Conservation (phyloP, 2,113 vertebrate genomes). For the Tachycineta bicolor region DNA sequence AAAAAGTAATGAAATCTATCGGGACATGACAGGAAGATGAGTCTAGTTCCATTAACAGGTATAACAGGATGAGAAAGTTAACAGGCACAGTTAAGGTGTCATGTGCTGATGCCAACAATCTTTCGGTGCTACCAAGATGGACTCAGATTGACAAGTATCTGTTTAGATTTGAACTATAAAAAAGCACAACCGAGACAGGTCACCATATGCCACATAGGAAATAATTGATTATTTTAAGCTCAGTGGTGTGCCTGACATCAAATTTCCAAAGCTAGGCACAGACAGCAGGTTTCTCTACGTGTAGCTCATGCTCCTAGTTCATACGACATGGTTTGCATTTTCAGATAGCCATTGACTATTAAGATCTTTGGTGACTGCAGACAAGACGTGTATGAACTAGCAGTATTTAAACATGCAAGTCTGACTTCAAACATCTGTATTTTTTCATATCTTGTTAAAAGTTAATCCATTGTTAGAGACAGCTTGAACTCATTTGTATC, state of each 20-base stretch:
- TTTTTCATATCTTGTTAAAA: neutral
- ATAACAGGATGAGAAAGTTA: neutral
- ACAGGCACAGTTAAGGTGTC: neutral
- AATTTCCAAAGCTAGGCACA: neutral
- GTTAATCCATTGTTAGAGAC: neutral
- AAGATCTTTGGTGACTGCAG: neutral
- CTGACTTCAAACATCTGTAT: neutral
- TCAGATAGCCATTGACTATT: neutral
- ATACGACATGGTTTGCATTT: neutral
- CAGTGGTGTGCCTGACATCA: neutral
- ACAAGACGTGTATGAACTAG: neutral
- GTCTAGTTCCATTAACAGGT: neutral
- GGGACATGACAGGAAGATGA: neutral
- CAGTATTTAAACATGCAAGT: neutral
- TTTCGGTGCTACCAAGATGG: neutral
- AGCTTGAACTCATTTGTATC: neutral
- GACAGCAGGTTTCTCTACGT: neutral
- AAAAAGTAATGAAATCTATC: neutral
- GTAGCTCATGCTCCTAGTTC: neutral
- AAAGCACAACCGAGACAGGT: neutral
- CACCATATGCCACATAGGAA: neutral
- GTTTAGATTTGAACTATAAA: neutral
- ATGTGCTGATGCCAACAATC: neutral
- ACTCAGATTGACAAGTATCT: neutral
- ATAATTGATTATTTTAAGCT: neutral